Evolutionary conservation across 2,888 invertebrate species (phyloP).

Genomic region (Drosophila birchii): DNA sequence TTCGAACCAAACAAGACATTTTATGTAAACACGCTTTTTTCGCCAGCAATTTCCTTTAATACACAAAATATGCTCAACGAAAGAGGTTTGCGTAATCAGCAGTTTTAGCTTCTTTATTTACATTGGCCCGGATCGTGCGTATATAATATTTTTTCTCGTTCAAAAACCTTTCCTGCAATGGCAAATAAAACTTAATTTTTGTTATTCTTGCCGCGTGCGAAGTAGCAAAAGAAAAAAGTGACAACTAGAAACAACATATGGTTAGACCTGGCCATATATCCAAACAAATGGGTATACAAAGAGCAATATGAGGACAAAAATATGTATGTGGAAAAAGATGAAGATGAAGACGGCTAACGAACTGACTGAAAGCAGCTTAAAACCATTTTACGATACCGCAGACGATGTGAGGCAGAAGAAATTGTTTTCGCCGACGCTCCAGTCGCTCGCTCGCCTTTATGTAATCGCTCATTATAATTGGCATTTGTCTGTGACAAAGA

Average conservation of each 20-base stretch:
- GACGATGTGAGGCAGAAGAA: slow-evolving; percentile 49
- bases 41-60: slow-evolving; percentile 48
- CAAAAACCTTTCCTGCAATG: slow-evolving; percentile 69
- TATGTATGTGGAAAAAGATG: slow-evolving; percentile 2
- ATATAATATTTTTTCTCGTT: slow-evolving; percentile 53
- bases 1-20: slow-evolving; percentile 29
- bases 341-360: slow-evolving; percentile 39
- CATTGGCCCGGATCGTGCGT: slow-evolving; percentile 25
- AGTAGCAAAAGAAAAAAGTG: slow-evolving; percentile 47
- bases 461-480: slow-evolving; percentile 78
- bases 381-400: slow-evolving; percentile 50
- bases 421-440: slow-evolving; percentile 47
- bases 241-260: slow-evolving; percentile 30
- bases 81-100: slow-evolving; percentile 75
- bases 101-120: slow-evolving; percentile 68
- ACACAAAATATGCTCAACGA: slow-evolving; percentile 44
- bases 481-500: slow-evolving; percentile 70
- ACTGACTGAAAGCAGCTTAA: slow-evolving; percentile 58
- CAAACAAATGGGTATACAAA: background rate
- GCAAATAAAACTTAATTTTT: slow-evolving; percentile 62
- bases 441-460: slow-evolving; percentile 57
- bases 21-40: slow-evolving; percentile 31
- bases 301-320: background rate
- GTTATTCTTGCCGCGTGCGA: slow-evolving; percentile 69
- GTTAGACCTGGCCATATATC: slow-evolving; percentile 4